A percentile compares a stretch with the other conserved stretches of the same genome.
Evolutionary conservation across 2,797 vertebrate species (phyloP).

Genomic region (Acrocephalus scirpaceus): DNA sequence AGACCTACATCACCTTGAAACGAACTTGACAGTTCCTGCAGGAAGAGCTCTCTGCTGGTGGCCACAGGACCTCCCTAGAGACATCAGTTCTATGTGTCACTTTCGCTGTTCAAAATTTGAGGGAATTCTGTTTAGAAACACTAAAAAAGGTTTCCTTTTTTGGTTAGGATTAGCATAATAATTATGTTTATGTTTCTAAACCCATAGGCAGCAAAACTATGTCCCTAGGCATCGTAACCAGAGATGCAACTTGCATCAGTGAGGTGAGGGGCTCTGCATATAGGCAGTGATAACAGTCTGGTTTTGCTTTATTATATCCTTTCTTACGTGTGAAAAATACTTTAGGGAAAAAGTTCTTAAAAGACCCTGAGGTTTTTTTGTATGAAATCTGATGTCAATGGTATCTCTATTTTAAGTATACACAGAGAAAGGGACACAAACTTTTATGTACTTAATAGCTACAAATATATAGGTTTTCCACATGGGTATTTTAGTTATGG

Average conservation of each 20-base stretch:
- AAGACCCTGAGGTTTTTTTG: neutral
- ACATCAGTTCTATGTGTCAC: neutral
- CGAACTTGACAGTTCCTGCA: neutral
- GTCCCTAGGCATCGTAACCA: neutral
- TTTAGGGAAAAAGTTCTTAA: neutral
- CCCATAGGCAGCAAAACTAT: neutral
- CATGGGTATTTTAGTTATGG: neutral
- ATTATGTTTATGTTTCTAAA: neutral
- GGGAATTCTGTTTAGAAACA: neutral
- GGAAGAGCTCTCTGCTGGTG: neutral
- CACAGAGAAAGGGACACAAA: neutral
- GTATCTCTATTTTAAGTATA: neutral
- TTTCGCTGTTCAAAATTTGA: neutral
- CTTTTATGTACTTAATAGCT: accelerated
- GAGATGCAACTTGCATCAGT: neutral
- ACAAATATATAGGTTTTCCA: neutral
- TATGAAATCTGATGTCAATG: neutral
- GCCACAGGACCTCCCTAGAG: neutral
- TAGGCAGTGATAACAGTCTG: neutral
- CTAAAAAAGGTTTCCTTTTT: neutral
- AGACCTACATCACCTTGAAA: neutral
- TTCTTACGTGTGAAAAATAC: neutral
- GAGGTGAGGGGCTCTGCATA: neutral
- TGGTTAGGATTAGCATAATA: neutral
- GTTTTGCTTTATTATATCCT: neutral